phyloP scores from a whole-genome alignment of 2,888 invertebrate genomes.

The Cerastoderma edule region DNA sequence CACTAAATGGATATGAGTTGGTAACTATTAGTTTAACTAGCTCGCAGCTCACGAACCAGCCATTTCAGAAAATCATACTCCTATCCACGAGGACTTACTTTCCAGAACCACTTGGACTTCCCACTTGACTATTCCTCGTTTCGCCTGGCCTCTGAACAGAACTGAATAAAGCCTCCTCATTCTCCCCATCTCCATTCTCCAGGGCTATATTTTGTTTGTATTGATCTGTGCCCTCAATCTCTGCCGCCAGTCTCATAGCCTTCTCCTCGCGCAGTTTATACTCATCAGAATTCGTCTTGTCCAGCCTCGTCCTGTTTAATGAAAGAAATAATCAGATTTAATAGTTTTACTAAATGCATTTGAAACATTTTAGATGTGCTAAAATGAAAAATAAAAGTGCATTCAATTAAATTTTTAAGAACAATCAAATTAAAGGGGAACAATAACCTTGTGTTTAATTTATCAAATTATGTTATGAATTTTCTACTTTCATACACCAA shows the following conservation, averaged over 20 bases:
- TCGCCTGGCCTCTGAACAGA: slow-evolving; percentile 88
- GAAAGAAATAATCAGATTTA: no score
- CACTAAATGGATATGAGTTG: no score
- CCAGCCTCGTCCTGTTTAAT: slow-evolving; percentile 88
- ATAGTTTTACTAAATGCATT: neutral
- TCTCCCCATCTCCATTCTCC: slow-evolving; percentile 90
- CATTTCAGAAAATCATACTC: no score
- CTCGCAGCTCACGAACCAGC: no score
- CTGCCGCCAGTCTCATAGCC: slow-evolving; percentile 95
- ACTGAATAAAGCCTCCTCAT: slow-evolving; percentile 91
- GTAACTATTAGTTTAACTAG: no score
- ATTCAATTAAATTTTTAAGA: no score
- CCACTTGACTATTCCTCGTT: slow-evolving; percentile 31
- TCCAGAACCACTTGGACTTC: slow-evolving; percentile 55
- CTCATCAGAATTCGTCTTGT: slow-evolving; percentile 93
- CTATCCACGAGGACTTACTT: slow-evolving; percentile 58
- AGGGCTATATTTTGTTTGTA: slow-evolving; percentile 93
- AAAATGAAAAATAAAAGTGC: no score
- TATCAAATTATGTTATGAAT: no score
- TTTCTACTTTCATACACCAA: no score
- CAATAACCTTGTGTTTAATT: no score
- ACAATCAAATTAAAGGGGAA: no score
- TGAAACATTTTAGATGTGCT: no score
- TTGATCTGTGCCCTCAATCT: slow-evolving; percentile 94
- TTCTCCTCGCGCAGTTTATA: slow-evolving; percentile 93